A percentile compares a stretch with the other conserved stretches of the same genome.
These are phyloP conservation scores for Steinernema hermaphroditum DNA, from an alignment of 2,888 invertebrate species.

Conservation along the genomic window DNA sequence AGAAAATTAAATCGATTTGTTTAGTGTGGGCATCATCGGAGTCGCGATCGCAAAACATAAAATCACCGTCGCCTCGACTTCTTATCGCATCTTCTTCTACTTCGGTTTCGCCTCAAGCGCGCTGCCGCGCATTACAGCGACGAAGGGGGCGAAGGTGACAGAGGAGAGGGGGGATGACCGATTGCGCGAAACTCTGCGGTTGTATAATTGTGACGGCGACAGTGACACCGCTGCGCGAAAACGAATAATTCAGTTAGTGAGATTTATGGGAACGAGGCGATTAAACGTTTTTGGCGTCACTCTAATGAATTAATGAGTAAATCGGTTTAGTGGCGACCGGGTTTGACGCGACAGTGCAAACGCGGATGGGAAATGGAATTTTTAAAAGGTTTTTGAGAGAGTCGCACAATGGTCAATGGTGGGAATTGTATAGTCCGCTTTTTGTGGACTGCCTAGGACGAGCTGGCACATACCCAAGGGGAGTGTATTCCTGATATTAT, in stretches of 20 bases:
- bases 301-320: background rate
- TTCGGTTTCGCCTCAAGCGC: background rate
- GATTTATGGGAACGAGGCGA: conserved; percentile 14
- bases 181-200: background rate
- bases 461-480: no score
- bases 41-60: background rate
- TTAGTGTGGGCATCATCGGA: background rate
- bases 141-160: background rate
- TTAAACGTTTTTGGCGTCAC: background rate
- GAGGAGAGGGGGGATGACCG: no score
- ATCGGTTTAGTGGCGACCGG: background rate
- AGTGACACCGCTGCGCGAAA: background rate
- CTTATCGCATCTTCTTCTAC: background rate
- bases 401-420: no score
- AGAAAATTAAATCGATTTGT: conserved; percentile 27
- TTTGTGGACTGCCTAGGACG: no score
- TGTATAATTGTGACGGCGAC: background rate
- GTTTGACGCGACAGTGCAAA: no score
- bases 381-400: no score
- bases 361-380: no score
- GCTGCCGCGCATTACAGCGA: conserved; percentile 3
- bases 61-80: background rate
- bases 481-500: no score
- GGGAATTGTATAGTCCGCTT: no score
- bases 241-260: background rate